These are phyloP conservation scores for Xyrichtys novacula DNA, from an alignment of 2,797 vertebrate species.

Conservation along the genomic window DNA sequence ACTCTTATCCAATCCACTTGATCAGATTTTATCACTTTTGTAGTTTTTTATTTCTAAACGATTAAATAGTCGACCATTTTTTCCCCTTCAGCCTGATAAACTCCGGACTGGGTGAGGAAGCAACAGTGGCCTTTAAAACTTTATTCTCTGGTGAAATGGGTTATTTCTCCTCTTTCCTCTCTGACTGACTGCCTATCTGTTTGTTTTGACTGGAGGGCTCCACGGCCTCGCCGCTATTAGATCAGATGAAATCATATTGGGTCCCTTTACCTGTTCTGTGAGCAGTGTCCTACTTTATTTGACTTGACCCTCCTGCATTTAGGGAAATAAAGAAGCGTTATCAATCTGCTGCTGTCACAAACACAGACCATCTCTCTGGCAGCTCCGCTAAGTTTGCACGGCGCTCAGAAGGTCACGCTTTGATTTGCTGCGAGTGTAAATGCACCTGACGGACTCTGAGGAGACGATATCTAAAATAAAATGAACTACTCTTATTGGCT, in stretches of 20 bases:
- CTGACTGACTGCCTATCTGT: constrained; percentile 9
- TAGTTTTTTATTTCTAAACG: not conserved
- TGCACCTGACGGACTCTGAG: too few species aligned
- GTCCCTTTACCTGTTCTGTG: constrained; percentile 26
- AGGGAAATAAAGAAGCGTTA: constrained; percentile 30
- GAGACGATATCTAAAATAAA: not conserved
- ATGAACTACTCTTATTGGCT: not conserved
- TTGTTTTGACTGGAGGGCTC: constrained; percentile 3
- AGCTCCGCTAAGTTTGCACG: constrained; percentile 2
- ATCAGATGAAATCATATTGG: constrained; percentile 30
- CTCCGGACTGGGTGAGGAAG: constrained; percentile 2
- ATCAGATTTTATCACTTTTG: not conserved
- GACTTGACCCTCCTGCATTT: constrained; percentile 26
- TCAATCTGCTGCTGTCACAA: constrained; percentile 55
- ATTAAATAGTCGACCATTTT: not conserved
- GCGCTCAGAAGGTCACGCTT: constrained; percentile 23
- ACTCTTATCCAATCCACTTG: too few species aligned
- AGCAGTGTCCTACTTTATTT: constrained; percentile 44
- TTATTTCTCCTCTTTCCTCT: constrained; percentile 24
- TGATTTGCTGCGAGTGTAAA: constrained; percentile 5
- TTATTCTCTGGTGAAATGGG: constrained; percentile 3
- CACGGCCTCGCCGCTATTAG: not conserved
- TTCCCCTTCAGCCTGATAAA: constrained; percentile 2
- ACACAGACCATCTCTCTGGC: constrained; percentile 5
- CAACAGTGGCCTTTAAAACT: constrained; percentile 10